Base-by-base conservation (phyloP, 2,113 vertebrate genomes). In the Neopipo cinnamomea region DNA sequence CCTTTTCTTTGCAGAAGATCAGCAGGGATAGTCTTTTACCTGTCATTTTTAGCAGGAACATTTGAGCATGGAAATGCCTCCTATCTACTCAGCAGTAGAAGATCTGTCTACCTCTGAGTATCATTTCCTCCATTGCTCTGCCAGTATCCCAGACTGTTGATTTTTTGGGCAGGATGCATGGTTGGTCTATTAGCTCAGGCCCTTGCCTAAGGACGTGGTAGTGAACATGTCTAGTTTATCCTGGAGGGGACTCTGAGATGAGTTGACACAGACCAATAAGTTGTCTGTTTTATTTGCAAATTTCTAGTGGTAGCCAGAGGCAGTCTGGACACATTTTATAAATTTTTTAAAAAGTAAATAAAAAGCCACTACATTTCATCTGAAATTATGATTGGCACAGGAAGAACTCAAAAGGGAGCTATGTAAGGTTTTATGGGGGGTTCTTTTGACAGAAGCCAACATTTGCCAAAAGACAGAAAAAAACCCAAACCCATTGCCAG, bases 401-500 rank as follows among this genome's bases (percentile, higher is more conserved):
- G 56, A 88, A 80, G 61, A 88, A 63, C 35, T 86, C 92, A 72
- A 56, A 92, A 71, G 52, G 41, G 82, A 93, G 23, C 65, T 77
- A n/a, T 74, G 20, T 68, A 79, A 82, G 20, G 8, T 86, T 88
- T 96, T 84, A 75, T 63, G 47, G 52, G 28, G 22, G 6, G 12
- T 50, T 77, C 63, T 92, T 95, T 88, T 63, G 59, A 94, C 75
- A 96, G 65, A 93, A 91, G 39, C 10, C 52, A 81, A 46, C 35
- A 75, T 80, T 86, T 81, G 24, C 88, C 71, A 81, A 44, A 88
- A 86, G 39, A 63, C 25, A 68, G 24, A 14, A 58, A 78, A 58
- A 88, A 46, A 0, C 7, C 21, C 55, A 70, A 62, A 49, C 18
- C 6, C 8, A 65, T 11, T 50, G 42, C 67, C 72, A 88, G 52